phyloP scores from a whole-genome alignment of 2,888 invertebrate species.

The Metacarcinus magister region DNA sequence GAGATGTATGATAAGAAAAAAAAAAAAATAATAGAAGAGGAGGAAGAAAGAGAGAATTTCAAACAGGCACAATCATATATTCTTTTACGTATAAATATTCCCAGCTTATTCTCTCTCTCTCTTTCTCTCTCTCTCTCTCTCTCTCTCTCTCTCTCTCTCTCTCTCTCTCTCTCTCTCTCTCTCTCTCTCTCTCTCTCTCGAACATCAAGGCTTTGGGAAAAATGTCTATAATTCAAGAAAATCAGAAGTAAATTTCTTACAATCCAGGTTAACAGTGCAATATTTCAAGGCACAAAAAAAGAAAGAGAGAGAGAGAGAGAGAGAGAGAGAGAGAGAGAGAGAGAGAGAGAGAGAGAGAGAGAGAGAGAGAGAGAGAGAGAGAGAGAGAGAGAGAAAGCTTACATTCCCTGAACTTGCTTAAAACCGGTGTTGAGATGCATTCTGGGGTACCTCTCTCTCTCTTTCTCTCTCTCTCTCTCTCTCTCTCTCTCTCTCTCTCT shows the following conservation, averaged over 20 bases:
- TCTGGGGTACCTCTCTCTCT: not conserved
- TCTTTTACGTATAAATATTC: too few relatives aligned
- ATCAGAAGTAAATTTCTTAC: not conserved
- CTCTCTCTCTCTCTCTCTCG: not conserved
- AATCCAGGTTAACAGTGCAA: not conserved
- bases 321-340: too few relatives aligned
- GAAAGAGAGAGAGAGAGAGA: too few relatives aligned
- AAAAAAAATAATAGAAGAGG: not conserved
- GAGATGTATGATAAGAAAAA: not conserved
- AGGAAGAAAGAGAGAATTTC: not conserved
- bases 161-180: too few relatives aligned
- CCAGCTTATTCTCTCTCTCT: too few relatives aligned
- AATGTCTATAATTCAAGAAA: not conserved
- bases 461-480: not conserved
- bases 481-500: conserved; percentile 26
- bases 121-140: too few relatives aligned
- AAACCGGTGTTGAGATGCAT: not conserved
- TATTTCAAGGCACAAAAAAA: not conserved
- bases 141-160: too few relatives aligned
- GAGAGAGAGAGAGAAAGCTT: not conserved
- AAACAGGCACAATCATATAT: not conserved
- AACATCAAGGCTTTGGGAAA: not conserved
- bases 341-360: too few relatives aligned
- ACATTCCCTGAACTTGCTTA: not conserved
- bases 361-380: not conserved